Base-by-base conservation (phyloP, 2,113 vertebrate genomes). In the Nerophis ophidion region DNA sequence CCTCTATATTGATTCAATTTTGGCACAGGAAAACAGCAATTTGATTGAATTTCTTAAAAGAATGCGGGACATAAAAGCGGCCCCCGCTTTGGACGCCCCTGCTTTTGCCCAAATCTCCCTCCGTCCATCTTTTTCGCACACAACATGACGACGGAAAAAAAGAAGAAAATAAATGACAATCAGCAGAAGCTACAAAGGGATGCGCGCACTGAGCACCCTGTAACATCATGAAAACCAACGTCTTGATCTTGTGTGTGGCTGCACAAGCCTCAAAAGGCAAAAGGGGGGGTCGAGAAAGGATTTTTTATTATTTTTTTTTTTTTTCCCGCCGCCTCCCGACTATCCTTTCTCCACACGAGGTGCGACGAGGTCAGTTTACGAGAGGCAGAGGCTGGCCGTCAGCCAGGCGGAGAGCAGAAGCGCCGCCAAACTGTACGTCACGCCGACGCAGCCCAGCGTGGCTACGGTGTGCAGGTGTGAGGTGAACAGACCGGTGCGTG, bases 351-450 rank as follows among this genome's bases (percentile, higher is more conserved):
- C 77, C 81, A 78, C 50, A 40, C 40, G 38, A 8, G 4, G 10
- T 40, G 26, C 26, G 74, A 76, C 52, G 38, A 68, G 74, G 70
- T 79, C 76, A 79, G 84, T 92, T 92, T 96, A 98, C 88, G 89
- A 95, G 88, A 98, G 89, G 87, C 94, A 90, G 81, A 96, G 87
- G 58, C 40, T 44, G 40, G 91, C 90, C 89, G 92, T 91, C 90
- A 93, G 87, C 85, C 90, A 42, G 38, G 54, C 61, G 75, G 93
- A 92, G 71, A 95, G 86, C 82, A 95, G 88, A 83, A 97, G 92
- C 75, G 93, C 92, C 63, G 92, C 91, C 87, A 94, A 87, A 70
- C 92, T 92, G 85, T 80, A 94, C 75, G 93, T 90, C 70, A 92
- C 71, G 69, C 91, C 89, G 67, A 85, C 91, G 85, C 93, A 91